Base-by-base conservation (phyloP, 2,888 invertebrate genomes). In the Agonopterix arenella region DNA sequence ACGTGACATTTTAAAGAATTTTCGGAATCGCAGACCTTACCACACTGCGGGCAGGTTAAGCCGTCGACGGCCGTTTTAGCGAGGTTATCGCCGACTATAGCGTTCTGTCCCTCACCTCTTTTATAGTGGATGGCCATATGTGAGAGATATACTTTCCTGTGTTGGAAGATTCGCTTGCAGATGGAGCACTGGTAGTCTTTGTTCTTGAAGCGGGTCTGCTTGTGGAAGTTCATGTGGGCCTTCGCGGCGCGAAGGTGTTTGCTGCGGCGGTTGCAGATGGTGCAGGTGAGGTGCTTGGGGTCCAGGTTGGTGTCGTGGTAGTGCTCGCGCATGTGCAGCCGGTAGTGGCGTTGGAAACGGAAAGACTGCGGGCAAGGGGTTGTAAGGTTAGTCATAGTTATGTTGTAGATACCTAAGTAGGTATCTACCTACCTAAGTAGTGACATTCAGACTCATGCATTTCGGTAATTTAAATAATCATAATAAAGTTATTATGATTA, bases 61-160 rank as follows among this genome's bases (percentile, higher is more conserved):
- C 80, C 84, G 48, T 80, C 81, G 49, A 70, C 68, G 2, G 58
- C 52, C 2, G 52, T 62, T 43, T 55, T 69, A 46, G 75, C 74
- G 0, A 53, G 62, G 7, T 67, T 64, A 41, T 66, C 60, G 2
- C 83, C 86, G 0, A 83, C 78, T 1, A 84, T 70, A 0, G 84
- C 79, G 58, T 85, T 83, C 51, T 73, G 71, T 53, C 82, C 80
- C 48, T 89, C 89, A 1, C 89, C 89, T 18, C 80, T 75, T 55
- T 88, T 89, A 63, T 76, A 82, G 52, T 90, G 89, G 42, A 86
- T 79, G 7, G 84, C 82, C 86, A 89, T 89, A 56, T 89, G 89
- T 0, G 86, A 80, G 40, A 88, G 75, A 52, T 89, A 86, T 1
- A 88, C 85, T 52, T 80, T 81, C 0, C 86, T 59, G 57, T 70